Conservation (phyloP, 2,113 vertebrate genomes). For the Canis aureus region DNA sequence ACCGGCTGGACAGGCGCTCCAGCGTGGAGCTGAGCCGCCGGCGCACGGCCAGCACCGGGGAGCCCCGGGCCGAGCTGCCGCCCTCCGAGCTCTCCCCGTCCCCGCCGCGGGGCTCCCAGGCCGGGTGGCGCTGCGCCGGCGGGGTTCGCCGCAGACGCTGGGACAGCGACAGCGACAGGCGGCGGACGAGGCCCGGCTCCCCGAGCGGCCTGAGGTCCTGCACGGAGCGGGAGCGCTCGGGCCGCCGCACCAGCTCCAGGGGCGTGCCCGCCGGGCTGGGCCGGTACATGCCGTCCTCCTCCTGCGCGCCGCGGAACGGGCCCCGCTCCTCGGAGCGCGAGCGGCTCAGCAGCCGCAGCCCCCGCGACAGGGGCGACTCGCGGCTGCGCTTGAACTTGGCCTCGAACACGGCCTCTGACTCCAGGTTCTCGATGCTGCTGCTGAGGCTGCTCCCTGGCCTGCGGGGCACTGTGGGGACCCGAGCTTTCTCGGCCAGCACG, state of each 20-base stretch:
- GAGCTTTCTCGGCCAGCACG: not conserved
- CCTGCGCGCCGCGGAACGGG: constrained; percentile 77
- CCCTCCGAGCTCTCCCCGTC: constrained; percentile 87
- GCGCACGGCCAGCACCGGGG: constrained; percentile 93
- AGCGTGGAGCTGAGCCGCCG: constrained; percentile 96
- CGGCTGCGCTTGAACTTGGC: constrained; percentile 95
- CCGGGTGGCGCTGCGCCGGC: constrained; percentile 86
- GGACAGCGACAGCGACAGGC: constrained; percentile 89
- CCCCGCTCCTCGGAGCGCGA: constrained; percentile 93
- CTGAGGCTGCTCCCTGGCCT: constrained; percentile 77
- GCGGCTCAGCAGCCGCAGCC: constrained; percentile 93
- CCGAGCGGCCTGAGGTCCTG: constrained; percentile 95
- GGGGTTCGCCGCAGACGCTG: constrained; percentile 92
- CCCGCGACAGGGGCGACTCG: constrained; percentile 93
- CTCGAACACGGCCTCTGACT: constrained; percentile 97
- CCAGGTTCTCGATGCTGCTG: constrained; percentile 91
- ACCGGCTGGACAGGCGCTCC: constrained; percentile 93
- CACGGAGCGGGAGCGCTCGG: constrained; percentile 95
- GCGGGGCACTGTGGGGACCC: constrained; percentile 61
- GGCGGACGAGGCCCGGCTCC: constrained; percentile 94
- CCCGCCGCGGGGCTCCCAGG: constrained; percentile 87
- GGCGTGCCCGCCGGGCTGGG: constrained; percentile 94
- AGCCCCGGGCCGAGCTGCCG: constrained; percentile 86
- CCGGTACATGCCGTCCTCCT: constrained; percentile 95
- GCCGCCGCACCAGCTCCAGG: constrained; percentile 90